Evolutionary conservation across 2,888 invertebrate species (phyloP).

Genomic region (Onthophagus sagittarius): DNA sequence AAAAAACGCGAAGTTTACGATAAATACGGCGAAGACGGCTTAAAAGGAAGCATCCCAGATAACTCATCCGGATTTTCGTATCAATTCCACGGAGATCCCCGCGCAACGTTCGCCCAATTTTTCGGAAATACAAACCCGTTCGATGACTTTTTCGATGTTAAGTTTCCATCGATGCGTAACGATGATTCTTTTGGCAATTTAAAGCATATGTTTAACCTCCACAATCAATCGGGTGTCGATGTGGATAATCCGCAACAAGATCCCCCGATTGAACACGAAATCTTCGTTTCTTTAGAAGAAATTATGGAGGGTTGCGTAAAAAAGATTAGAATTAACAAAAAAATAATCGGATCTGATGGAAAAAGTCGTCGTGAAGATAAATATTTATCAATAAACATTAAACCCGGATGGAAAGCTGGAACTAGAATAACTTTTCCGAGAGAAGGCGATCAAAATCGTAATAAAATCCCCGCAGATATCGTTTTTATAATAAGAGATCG

Average conservation of each 20-base stretch:
- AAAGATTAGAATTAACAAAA: conserved; percentile 94
- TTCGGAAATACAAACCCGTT: conserved; percentile 93
- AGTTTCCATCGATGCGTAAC: conserved; percentile 52
- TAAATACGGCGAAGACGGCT: conserved; percentile 83
- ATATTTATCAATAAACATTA: conserved; percentile 84
- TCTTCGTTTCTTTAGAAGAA: conserved; percentile 87
- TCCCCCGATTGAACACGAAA: conserved; percentile 83
- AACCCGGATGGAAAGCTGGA: conserved; percentile 96
- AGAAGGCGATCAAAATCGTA: conserved; percentile 88
- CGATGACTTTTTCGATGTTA: conserved; percentile 75
- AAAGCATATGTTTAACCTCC: conserved; percentile 44
- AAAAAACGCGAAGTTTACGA: conserved; percentile 94
- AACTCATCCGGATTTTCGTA: conserved; percentile 66
- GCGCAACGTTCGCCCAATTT: conserved; percentile 94
- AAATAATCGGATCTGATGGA: conserved; percentile 76
- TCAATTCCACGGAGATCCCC: conserved; percentile 89
- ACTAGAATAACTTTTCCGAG: conserved; percentile 95
- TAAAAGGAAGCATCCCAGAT: conserved; percentile 64
- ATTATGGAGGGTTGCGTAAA: conserved; percentile 84
- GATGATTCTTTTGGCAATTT: conserved; percentile 62
- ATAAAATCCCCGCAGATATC: conserved; percentile 90
- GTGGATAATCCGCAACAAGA: conserved; percentile 68
- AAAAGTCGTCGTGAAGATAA: conserved; percentile 82
- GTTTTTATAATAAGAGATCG: conserved; percentile 93
- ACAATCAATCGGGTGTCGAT: conserved; percentile 53